Conservation (phyloP, 2,113 vertebrate genomes). For the Leuciscus idus region DNA sequence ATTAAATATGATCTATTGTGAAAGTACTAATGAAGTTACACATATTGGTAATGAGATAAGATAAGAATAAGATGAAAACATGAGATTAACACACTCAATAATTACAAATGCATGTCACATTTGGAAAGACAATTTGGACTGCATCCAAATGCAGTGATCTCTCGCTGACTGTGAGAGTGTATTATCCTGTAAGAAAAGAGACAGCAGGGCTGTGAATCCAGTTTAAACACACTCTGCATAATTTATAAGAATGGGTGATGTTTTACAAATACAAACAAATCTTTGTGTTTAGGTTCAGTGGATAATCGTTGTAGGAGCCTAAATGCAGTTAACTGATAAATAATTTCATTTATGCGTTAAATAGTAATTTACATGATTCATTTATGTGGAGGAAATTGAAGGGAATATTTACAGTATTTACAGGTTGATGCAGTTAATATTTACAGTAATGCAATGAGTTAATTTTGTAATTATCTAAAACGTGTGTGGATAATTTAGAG, state of each 20-base stretch:
- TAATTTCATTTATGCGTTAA: too few species aligned
- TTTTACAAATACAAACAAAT: not conserved
- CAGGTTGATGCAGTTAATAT: too few species aligned
- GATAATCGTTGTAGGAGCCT: not conserved
- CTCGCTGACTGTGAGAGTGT: not conserved
- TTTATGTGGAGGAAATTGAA: too few species aligned
- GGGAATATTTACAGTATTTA: too few species aligned
- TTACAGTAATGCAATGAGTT: too few species aligned
- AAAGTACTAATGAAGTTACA: not conserved
- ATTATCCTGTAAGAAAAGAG: not conserved
- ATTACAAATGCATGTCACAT: not conserved
- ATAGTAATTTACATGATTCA: too few species aligned
- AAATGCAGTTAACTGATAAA: too few species aligned
- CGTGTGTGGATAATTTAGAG: too few species aligned
- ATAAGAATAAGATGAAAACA: not conserved
- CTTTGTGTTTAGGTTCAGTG: not conserved
- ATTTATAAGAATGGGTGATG: not conserved
- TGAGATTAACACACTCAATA: not conserved
- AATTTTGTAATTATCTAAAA: too few species aligned
- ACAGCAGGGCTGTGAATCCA: not conserved
- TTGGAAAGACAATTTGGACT: not conserved
- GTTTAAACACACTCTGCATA: not conserved
- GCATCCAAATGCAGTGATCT: not conserved
- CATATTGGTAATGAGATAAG: not conserved
- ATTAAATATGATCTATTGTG: not conserved